A percentile compares a stretch with the other conserved stretches of the same genome.
phyloP scores from a whole-genome alignment of 1,140 invertebrate genomes.

The Drosophila novamexicana region DNA sequence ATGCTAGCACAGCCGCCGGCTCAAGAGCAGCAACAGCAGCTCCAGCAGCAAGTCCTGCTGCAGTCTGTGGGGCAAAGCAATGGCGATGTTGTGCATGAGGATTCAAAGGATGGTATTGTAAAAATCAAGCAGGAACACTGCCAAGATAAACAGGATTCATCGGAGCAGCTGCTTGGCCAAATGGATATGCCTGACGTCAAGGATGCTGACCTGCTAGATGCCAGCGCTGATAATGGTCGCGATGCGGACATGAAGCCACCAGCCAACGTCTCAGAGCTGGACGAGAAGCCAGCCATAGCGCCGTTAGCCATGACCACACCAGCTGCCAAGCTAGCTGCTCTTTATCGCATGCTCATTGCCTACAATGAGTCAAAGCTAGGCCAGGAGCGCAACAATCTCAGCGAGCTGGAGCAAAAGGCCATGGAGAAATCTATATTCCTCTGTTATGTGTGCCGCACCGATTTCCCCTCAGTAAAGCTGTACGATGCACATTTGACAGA shows the following conservation, averaged over 20 bases:
- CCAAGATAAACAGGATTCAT: constrained; percentile 52
- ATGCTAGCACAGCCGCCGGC: constrained; percentile 30
- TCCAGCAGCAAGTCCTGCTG: constrained; percentile 36
- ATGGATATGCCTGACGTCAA: constrained; percentile 64
- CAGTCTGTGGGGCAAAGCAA: constrained; percentile 16
- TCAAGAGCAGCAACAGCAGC: constrained; percentile 23
- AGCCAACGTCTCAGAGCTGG: constrained; percentile 44
- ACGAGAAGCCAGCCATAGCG: constrained; percentile 54
- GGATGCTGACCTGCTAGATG: constrained; percentile 55
- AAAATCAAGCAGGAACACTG: constrained; percentile 80
- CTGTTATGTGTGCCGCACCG: constrained; percentile 87
- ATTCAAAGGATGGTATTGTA: constrained; percentile 76
- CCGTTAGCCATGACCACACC: constrained; percentile 71
- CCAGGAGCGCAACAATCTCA: constrained; percentile 72
- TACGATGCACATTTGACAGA: constrained; percentile 90
- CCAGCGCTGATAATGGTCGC: constrained; percentile 29
- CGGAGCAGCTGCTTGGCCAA: constrained; percentile 48
- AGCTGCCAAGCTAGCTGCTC: constrained; percentile 70
- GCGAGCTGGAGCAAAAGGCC: constrained; percentile 73
- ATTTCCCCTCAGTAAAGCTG: constrained; percentile 83
- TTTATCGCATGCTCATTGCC: constrained; percentile 78
- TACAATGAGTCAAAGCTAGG: constrained; percentile 80
- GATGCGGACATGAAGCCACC: constrained; percentile 62
- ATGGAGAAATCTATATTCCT: constrained; percentile 82
- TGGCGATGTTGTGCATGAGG: constrained; percentile 44